Conservation (phyloP, 2,888 invertebrate genomes). For the Cryptocheilus praepositus region DNA sequence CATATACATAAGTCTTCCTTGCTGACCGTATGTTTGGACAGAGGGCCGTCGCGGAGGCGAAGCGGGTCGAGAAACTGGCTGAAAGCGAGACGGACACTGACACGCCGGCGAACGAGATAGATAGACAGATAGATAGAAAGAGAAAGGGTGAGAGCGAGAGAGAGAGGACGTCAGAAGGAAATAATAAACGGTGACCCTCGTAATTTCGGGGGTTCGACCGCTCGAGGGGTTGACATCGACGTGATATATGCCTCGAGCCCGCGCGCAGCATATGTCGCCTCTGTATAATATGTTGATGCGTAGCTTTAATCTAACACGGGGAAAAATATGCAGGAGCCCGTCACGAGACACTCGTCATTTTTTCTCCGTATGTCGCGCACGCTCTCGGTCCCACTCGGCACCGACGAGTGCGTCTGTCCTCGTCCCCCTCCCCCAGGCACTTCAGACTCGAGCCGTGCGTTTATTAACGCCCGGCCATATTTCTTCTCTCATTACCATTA, state of each 20-base stretch:
- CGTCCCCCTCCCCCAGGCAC: neutral
- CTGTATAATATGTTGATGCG: neutral
- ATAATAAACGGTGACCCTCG: constrained; percentile 66
- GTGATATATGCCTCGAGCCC: constrained; percentile 59
- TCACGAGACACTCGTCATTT: neutral
- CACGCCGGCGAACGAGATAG: too few species aligned
- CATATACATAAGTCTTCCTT: neutral
- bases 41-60: constrained; percentile 28
- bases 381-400: neutral
- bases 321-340: too few species aligned
- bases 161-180: constrained; percentile 57
- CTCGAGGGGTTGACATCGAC: constrained; percentile 60
- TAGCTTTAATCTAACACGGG: too few species aligned
- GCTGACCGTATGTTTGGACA: constrained; percentile 51
- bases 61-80: neutral
- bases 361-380: neutral
- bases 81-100: neutral
- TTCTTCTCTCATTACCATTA: constrained; percentile 72
- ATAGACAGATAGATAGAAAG: too few species aligned
- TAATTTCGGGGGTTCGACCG: constrained; percentile 63
- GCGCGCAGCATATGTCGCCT: constrained; percentile 52
- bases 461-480: constrained; percentile 55
- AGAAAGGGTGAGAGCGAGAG: constrained; percentile 14
- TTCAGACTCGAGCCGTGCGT: constrained; percentile 50
- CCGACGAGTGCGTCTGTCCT: neutral